Percentiles rank a stretch among this genome's conserved stretches.
phyloP scores from a whole-genome alignment of 2,888 invertebrate species.

The Archaeoteleia sp. region DNA sequence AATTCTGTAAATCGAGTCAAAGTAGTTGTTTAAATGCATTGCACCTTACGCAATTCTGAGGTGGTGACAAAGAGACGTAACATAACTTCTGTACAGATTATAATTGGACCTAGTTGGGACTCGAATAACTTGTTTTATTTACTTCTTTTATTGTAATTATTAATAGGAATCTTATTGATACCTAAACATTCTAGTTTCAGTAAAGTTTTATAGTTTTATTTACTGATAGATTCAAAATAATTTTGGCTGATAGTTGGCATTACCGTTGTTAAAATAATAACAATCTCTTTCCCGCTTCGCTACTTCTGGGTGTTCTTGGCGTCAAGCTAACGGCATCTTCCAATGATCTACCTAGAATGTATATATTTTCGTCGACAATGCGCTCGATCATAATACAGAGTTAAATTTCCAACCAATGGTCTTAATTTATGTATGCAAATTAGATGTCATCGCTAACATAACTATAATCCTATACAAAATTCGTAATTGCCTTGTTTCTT shows the following conservation, averaged over 20 bases:
- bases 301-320: conserved; percentile 38
- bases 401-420: no score
- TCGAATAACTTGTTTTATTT: no score
- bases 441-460: background rate
- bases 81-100: no score
- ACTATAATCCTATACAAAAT: no score
- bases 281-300: conserved; percentile 18
- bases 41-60: no score
- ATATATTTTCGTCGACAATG: conserved; percentile 28
- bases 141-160: no score
- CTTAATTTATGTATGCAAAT: background rate
- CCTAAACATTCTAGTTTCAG: background rate
- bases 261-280: conserved; percentile 32
- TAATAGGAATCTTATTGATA: no score
- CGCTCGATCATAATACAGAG: background rate
- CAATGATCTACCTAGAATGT: conserved; percentile 18
- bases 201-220: background rate
- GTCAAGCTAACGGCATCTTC: conserved; percentile 40
- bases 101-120: no score
- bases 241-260: conserved; percentile 13
- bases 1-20: no score
- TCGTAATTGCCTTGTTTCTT: background rate
- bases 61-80: no score
- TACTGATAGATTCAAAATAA: background rate
- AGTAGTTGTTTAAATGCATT: no score